A percentile compares a stretch with the other conserved stretches of the same genome.
Evolutionary conservation across 2,888 invertebrate species (phyloP).

Genomic region (Platycheirus albimanus): DNA sequence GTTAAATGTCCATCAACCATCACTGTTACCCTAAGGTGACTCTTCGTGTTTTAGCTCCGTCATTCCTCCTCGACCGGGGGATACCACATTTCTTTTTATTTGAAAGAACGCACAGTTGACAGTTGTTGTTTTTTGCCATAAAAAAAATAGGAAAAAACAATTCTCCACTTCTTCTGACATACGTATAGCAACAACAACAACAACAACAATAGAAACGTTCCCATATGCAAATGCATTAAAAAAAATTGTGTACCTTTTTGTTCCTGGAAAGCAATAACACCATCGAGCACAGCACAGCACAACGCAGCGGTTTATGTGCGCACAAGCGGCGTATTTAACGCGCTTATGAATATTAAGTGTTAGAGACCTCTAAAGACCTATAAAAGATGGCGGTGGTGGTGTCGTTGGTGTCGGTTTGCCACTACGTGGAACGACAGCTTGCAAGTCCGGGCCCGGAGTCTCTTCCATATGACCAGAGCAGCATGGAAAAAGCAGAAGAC

Average conservation of each 20-base stretch:
- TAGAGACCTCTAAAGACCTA: slow-evolving; percentile 36
- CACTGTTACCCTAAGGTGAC: slow-evolving; percentile 42
- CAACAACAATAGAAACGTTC: neutral
- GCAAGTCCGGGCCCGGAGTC: neutral
- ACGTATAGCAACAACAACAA: no score
- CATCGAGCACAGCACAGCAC: no score
- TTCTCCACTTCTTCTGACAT: slow-evolving; percentile 2
- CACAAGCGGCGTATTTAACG: slow-evolving; percentile 41
- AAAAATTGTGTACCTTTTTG: slow-evolving; percentile 35
- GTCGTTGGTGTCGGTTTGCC: no score
- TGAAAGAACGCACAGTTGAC: slow-evolving; percentile 30
- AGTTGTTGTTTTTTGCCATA: slow-evolving; percentile 39
- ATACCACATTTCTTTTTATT: slow-evolving; percentile 15
- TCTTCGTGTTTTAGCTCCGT: neutral
- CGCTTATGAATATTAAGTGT: slow-evolving; percentile 54
- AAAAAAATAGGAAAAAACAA: slow-evolving; percentile 1
- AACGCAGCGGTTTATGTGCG: slow-evolving; percentile 26
- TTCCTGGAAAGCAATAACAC: slow-evolving; percentile 43
- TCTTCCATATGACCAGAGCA: no score
- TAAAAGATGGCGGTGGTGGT: neutral
- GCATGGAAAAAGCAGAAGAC: slow-evolving; percentile 16
- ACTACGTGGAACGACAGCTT: neutral
- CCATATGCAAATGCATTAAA: slow-evolving; percentile 49
- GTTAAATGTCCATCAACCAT: slow-evolving; percentile 29
- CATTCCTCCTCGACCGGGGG: neutral